phyloP scores from a whole-genome alignment of 2,888 invertebrate species.

The Agrotis ipsilon region DNA sequence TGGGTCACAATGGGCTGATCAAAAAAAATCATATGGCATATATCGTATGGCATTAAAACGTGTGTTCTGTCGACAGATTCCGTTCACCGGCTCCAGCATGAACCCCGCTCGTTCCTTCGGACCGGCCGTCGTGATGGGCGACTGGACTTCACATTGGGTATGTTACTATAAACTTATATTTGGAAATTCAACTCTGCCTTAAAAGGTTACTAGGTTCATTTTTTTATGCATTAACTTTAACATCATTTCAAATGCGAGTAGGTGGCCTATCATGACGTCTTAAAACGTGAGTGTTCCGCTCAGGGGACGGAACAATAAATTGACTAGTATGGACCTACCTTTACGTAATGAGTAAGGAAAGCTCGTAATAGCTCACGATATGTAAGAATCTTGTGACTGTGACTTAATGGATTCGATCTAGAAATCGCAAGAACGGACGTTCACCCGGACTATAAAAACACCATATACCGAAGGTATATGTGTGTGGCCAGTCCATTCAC shows the following conservation, averaged over 20 bases:
- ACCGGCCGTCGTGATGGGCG: constrained; percentile 94
- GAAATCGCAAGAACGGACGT: constrained; percentile 44
- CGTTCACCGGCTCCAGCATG: constrained; percentile 97
- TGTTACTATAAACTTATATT: constrained; percentile 68
- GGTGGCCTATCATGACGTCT: no score
- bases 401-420: constrained; percentile 51
- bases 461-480: background rate
- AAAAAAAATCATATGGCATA: no score
- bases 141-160: constrained; percentile 96
- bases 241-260: no score
- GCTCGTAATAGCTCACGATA: constrained; percentile 26
- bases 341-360: constrained; percentile 18
- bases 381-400: constrained; percentile 22
- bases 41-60: constrained; percentile 2
- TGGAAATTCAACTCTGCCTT: background rate
- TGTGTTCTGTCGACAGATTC: constrained; percentile 90
- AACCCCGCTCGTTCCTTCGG: constrained; percentile 98
- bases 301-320: background rate
- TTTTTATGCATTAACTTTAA: no score
- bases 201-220: background rate
- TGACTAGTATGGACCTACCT: background rate
- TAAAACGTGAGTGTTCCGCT: no score
- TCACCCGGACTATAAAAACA: constrained; percentile 19
- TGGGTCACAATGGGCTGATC: no score
- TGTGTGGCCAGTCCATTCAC: no score